Evolutionary conservation across 2,113 vertebrate species (phyloP), one percentile per base, ranked within the genome.

Genomic region (Pyrgilauda ruficollis): DNA sequence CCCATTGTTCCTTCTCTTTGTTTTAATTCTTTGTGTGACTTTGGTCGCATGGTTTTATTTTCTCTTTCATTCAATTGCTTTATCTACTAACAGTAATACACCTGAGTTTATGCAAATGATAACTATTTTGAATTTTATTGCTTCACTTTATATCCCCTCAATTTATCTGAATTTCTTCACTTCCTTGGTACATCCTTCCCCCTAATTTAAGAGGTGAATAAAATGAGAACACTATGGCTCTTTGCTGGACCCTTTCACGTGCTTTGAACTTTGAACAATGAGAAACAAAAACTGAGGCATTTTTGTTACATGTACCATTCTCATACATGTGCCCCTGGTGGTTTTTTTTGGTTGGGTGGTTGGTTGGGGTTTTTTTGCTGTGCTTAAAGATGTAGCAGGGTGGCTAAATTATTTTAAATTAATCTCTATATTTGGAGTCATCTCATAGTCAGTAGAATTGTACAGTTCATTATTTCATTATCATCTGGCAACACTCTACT

Each of bases 101-200:
- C 62, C 73, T 87, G 84, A 87, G 15, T 72, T 95, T 50, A 92
- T 64, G 76, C 47, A 96, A 95, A 93, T 94, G 13, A 37, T 80
- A 22, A 6, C 49, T 87, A 50, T 72, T 93, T 90, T 82, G 66
- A 82, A 88, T 94, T 96, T 84, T 95, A 92, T 92, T 96, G 53
- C 90, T 78, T 67, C 28, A 6, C 30, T 93, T 94, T 53, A 66
- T 95, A 89, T 89, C 72, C 64, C 66, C 73, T 88, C 59, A 59
- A 76, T 88, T 96, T 86, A 46, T 73, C 61, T 89, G 88, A 64
- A 87, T 90, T 90, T 93, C 80, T 84, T 95, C 94, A 87, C 92
- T 94, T 88, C 46, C 62, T 84, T 94, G 68, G 66, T 73, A 89
- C 61, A 96, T 81, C 62, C 88, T 93, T 84, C 18, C 66, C 33